Evolutionary conservation across 1,140 invertebrate species (phyloP), one percentile per base, ranked within the genome.

Genomic region (Orius laevigatus): DNA sequence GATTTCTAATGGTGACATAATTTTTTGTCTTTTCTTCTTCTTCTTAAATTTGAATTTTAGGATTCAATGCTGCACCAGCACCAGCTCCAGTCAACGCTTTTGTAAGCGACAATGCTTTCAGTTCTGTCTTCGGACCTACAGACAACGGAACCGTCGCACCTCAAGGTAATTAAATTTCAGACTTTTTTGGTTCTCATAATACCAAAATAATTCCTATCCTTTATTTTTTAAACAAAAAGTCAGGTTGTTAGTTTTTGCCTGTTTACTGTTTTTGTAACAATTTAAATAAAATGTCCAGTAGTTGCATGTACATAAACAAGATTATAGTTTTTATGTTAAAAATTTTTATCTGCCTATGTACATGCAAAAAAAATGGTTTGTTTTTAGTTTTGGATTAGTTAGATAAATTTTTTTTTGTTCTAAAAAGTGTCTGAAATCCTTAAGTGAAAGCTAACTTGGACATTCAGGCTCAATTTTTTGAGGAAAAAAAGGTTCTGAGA

Each of bases 41-140:
- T 38, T 16, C 3, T 38, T 38, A n/a, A 38, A 38, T 51, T 46
- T 58, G 45, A 38, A 3, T 38, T 38, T 38, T 16, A 38, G 36
- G n/a, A 3, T 52, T 55, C 49, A 57, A 59, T 55, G 3, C 43
- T 15, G 25, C 43, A 3, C 47, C 48, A 49, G 42, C 39, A 10
- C 32, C 20, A 49, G 57, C 69, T 56, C 66, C 71, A 69, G 74
- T 70, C 71, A 80, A 75, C 72, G 72, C 79, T 57, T 88, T 88
- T 72, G 83, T 86, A 63, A 79, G 79, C 62, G 83, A 87, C 68
- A 81, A 78, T 63, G 81, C 75, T 68, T 88, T 88, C 70, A 76
- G 76, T 58, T 82, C 84, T 56, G 83, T 86, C 50, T 88, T 88
- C 66, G 82, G 81, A 65, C 77, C 71, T 66, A 65, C 73, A 67